Percentiles rank a stretch among this genome's conserved stretches.
These are phyloP conservation scores for Archaeoteleia sp. DNA, from an alignment of 2,888 invertebrate species.

Conservation along the genomic window DNA sequence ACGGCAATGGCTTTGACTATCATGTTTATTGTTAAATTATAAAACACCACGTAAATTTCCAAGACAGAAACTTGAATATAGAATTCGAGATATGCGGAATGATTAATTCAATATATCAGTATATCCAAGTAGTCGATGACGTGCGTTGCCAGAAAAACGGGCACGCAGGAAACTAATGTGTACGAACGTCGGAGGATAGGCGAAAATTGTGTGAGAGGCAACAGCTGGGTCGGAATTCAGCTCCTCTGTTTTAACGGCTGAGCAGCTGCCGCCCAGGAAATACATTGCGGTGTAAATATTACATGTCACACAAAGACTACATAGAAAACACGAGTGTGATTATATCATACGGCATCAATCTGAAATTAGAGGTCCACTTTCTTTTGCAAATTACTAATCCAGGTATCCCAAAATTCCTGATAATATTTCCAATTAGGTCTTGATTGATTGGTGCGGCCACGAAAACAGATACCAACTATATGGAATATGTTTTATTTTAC, in stretches of 20 bases:
- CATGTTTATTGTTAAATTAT: too few species aligned
- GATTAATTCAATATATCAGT: slow-evolving; percentile 17
- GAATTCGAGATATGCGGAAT: too few species aligned
- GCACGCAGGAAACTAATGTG: slow-evolving; percentile 27
- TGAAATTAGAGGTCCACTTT: too few species aligned
- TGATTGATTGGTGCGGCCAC: too few species aligned
- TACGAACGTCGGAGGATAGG: slow-evolving; percentile 28
- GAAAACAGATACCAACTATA: too few species aligned
- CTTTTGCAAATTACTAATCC: too few species aligned
- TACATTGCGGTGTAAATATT: slow-evolving; percentile 51
- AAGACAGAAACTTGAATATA: too few species aligned
- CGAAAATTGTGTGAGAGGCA: slow-evolving; percentile 35
- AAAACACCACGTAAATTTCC: too few species aligned
- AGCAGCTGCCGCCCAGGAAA: slow-evolving; percentile 34
- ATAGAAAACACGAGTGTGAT: slow-evolving; percentile 39
- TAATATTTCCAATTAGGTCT: too few species aligned
- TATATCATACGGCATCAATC: slow-evolving; percentile 23
- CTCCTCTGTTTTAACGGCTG: slow-evolving; percentile 31
- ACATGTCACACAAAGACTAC: slow-evolving; percentile 51
- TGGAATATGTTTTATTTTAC: too few species aligned
- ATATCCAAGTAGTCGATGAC: slow-evolving; percentile 31
- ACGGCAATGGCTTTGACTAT: too few species aligned
- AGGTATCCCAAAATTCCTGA: too few species aligned
- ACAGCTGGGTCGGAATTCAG: slow-evolving; percentile 32
- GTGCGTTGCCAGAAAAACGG: slow-evolving; percentile 21